phyloP scores from a whole-genome alignment of 2,113 vertebrate genomes.

The Ophthalmolycus amberensis region DNA sequence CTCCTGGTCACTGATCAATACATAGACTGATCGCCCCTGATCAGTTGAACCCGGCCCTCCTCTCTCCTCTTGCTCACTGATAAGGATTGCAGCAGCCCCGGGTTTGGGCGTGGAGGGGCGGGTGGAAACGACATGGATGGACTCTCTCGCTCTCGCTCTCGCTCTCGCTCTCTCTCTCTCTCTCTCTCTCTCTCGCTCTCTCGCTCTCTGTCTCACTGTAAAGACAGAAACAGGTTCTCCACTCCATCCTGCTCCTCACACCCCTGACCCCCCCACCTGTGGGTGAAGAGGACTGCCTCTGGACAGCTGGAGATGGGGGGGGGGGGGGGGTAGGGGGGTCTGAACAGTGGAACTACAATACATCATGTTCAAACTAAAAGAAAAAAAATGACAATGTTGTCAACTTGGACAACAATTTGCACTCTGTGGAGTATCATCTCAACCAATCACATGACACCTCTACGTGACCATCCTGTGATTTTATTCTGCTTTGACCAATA shows the following conservation, averaged over 20 bases:
- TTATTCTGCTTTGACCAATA: conserved; percentile 67
- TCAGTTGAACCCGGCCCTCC: conserved; percentile 69
- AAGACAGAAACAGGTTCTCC: conserved; percentile 55
- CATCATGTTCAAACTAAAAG: conserved; percentile 53
- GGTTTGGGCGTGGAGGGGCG: conserved; percentile 28
- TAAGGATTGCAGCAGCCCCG: conserved; percentile 43
- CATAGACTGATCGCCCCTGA: conserved; percentile 65
- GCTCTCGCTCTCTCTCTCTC: conserved; percentile 11
- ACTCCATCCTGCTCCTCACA: conserved; percentile 33
- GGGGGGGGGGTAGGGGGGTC: not conserved
- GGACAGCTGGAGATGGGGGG: conserved; percentile 28
- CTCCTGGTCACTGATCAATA: conserved; percentile 74
- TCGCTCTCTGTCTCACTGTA: conserved; percentile 33
- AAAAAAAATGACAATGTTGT: conserved; percentile 38
- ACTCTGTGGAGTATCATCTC: conserved; percentile 71
- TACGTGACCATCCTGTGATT: conserved; percentile 72
- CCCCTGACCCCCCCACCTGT: conserved; percentile 24
- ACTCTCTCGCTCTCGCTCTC: conserved; percentile 16
- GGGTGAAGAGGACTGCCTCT: conserved; percentile 21
- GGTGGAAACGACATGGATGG: conserved; percentile 54
- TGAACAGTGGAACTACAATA: conserved; percentile 48
- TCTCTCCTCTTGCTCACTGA: conserved; percentile 59
- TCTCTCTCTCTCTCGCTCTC: conserved; percentile 37
- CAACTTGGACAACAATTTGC: conserved; percentile 58
- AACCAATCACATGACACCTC: conserved; percentile 70